A percentile compares a stretch with the other conserved stretches of the same genome.
Evolutionary conservation across 1,140 invertebrate genomes (phyloP).

Genomic region (Neotoxoptera formosana): DNA sequence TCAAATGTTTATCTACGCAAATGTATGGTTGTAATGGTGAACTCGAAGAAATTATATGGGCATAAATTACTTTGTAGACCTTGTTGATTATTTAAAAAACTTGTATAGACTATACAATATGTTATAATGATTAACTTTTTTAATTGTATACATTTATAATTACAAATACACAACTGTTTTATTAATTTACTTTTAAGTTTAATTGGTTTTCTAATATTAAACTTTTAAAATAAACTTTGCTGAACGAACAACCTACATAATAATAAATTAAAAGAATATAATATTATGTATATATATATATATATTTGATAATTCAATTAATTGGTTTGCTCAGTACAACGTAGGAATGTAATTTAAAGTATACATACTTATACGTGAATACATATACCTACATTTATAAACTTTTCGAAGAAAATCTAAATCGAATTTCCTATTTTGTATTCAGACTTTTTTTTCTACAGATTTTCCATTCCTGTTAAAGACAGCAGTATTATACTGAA

Average conservation of each 20-base stretch:
- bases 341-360: neutral
- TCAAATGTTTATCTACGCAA: neutral
- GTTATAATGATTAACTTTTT: neutral
- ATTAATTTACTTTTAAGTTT: neutral
- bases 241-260: neutral
- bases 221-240: neutral
- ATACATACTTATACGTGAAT: neutral
- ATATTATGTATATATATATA: neutral
- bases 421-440: neutral
- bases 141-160: neutral
- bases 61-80: neutral
- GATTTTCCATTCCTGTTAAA: neutral
- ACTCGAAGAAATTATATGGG: neutral
- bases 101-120: neutral
- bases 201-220: neutral
- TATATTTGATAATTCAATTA: neutral
- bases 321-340: neutral
- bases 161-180: neutral
- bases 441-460: neutral
- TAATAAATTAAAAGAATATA: neutral
- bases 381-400: neutral
- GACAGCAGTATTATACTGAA: neutral
- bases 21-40: neutral
- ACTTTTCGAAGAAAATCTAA: neutral
- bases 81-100: neutral